Percentiles rank a stretch among this genome's conserved stretches.
phyloP scores from a whole-genome alignment of 2,113 vertebrate genomes.

The Calidris pugnax region DNA sequence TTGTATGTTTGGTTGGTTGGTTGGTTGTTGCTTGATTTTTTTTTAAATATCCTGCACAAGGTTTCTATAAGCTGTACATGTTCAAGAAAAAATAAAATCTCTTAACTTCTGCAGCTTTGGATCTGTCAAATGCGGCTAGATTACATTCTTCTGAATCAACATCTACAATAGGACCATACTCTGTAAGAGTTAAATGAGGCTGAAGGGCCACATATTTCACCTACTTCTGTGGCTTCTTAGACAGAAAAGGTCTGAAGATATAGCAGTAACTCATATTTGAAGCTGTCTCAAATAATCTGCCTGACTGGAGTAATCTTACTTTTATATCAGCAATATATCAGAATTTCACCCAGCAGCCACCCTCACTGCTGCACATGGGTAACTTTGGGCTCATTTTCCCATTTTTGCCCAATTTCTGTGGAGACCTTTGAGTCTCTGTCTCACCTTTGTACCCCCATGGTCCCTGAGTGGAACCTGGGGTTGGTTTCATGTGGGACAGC shows the following conservation, averaged over 20 bases:
- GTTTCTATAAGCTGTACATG: neutral
- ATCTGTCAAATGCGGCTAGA: neutral
- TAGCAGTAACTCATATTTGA: neutral
- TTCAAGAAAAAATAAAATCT: neutral
- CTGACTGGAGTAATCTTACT: neutral
- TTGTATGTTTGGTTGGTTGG: too few species aligned
- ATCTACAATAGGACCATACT: neutral
- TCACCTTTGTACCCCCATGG: neutral
- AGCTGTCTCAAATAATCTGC: neutral
- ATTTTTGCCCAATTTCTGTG: neutral
- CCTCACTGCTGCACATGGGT: neutral
- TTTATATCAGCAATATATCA: neutral
- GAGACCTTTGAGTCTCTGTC: neutral
- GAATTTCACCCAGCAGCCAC: neutral
- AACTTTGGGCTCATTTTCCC: neutral
- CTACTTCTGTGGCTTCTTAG: neutral
- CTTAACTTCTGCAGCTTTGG: neutral
- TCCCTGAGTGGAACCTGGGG: neutral
- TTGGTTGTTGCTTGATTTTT: too few species aligned
- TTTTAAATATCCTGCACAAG: neutral
- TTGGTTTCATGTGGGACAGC: fast-evolving
- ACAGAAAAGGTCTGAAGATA: neutral
- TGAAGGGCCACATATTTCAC: neutral
- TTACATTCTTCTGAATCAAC: neutral
- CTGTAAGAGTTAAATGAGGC: neutral